Conservation (phyloP, 92 coral and sea anemone species). For the Epizoanthus stellaris region DNA sequence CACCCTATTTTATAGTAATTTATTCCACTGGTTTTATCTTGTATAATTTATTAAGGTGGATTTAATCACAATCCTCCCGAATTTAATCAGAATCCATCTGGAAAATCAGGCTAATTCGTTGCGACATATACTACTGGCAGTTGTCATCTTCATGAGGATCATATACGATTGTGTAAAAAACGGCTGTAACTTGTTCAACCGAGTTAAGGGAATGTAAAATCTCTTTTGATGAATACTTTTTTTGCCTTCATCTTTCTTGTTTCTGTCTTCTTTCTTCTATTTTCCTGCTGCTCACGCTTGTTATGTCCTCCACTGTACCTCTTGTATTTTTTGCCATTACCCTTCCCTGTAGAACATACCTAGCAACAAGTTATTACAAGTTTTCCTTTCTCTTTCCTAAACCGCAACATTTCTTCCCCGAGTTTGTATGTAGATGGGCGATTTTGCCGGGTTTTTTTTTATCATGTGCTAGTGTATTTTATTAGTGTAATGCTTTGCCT, state of each 20-base stretch:
- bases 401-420: slow-evolving; percentile 9
- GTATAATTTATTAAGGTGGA: too few species aligned
- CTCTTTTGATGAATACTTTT: slow-evolving; percentile 9
- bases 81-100: too few species aligned
- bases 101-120: too few species aligned
- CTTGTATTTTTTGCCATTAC: slow-evolving; percentile 48
- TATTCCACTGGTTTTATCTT: too few species aligned
- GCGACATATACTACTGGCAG: slow-evolving; percentile 7
- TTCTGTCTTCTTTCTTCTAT: too few species aligned
- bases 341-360: slow-evolving; percentile 46
- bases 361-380: slow-evolving; percentile 21
- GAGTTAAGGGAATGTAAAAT: not conserved
- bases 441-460: slow-evolving; percentile 25
- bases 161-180: slow-evolving; percentile 2
- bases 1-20: too few species aligned
- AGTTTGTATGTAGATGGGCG: slow-evolving; percentile 37
- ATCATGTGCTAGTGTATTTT: slow-evolving; percentile 39
- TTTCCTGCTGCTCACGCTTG: too few species aligned
- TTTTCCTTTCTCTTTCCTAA: slow-evolving; percentile 9
- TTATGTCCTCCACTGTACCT: slow-evolving; percentile 28
- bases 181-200: not conserved
- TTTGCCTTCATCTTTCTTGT: slow-evolving; percentile 8
- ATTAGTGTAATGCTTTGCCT: slow-evolving; percentile 1
- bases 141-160: slow-evolving; percentile 32
- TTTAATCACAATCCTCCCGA: too few species aligned